Evolutionary conservation across 1,140 invertebrate genomes (phyloP).

Genomic region (Ridgeia piscesae): DNA sequence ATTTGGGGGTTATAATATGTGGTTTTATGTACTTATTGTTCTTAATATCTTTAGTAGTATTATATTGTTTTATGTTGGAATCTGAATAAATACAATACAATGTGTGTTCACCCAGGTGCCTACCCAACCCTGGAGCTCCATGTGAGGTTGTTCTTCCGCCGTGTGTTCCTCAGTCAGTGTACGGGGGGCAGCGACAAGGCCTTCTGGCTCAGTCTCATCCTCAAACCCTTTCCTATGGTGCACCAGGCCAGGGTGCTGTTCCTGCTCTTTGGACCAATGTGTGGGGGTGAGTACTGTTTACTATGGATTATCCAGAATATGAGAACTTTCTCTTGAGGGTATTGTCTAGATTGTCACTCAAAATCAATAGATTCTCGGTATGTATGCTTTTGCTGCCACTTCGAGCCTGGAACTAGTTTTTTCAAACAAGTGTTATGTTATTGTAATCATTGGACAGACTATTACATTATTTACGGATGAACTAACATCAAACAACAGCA

Average conservation of each 20-base stretch:
- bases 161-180: slow-evolving; percentile 51
- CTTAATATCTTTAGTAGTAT: too few relatives aligned
- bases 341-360: not conserved
- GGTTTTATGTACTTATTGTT: too few relatives aligned
- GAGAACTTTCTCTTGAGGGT: not conserved
- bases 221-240: slow-evolving; percentile 55
- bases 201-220: slow-evolving; percentile 53
- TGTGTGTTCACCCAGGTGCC: slow-evolving; percentile 34
- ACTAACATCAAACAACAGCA: too few relatives aligned
- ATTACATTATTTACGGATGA: too few relatives aligned
- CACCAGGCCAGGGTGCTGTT: slow-evolving; percentile 53
- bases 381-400: too few relatives aligned
- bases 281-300: slow-evolving; percentile 38
- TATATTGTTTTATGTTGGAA: too few relatives aligned
- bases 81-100: too few relatives aligned
- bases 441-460: too few relatives aligned
- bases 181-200: slow-evolving; percentile 46
- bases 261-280: slow-evolving; percentile 50
- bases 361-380: too few relatives aligned
- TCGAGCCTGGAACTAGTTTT: too few relatives aligned
- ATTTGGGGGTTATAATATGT: too few relatives aligned
- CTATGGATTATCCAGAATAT: not conserved
- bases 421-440: too few relatives aligned
- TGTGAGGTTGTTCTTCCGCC: slow-evolving; percentile 47
- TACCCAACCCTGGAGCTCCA: slow-evolving; percentile 43